Conservation (phyloP, 2,888 invertebrate genomes). For the Actias luna region DNA sequence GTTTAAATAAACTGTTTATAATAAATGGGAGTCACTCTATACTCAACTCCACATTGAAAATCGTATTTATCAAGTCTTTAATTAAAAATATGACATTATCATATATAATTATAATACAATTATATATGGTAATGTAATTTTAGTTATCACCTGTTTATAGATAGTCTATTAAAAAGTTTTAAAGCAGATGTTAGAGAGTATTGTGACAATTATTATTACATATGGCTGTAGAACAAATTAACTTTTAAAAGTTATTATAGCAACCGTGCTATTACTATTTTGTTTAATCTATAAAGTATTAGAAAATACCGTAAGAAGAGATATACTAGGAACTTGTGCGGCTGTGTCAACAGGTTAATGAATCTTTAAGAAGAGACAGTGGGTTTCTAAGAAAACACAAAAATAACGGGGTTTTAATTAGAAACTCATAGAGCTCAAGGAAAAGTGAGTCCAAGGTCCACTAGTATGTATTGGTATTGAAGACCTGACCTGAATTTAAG, state of each 20-base stretch:
- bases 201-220: background rate
- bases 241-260: background rate
- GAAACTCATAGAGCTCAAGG: too few species aligned
- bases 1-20: too few species aligned
- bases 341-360: too few species aligned
- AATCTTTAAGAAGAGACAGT: too few species aligned
- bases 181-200: background rate
- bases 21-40: too few species aligned
- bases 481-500: background rate
- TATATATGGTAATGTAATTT: background rate
- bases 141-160: background rate
- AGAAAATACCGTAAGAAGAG: background rate
- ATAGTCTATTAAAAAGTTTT: background rate
- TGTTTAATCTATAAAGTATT: background rate
- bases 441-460: background rate
- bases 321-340: background rate
- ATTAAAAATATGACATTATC: slow-evolving; percentile 1
- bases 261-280: background rate
- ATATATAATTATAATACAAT: background rate
- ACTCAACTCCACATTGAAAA: background rate
- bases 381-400: too few species aligned
- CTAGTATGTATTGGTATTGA: background rate
- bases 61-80: background rate
- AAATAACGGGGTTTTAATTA: too few species aligned
- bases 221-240: background rate